Base-by-base conservation (phyloP, 53 echinoderm and acorn worm species). In the Temnopleurus reevesii region DNA sequence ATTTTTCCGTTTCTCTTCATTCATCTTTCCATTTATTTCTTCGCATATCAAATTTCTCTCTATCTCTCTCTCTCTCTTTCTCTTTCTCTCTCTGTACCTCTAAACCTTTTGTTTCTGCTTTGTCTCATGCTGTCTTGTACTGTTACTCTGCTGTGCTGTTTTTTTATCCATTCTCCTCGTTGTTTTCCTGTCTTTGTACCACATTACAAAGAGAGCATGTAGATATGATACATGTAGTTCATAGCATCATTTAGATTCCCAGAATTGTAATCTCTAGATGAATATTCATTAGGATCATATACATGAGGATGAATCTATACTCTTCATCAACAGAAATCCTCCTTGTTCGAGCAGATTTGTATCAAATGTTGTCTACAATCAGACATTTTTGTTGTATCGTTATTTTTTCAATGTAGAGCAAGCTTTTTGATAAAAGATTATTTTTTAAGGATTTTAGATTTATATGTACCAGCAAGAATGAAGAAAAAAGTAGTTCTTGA, bases 181-280 rank as follows among this genome's bases (percentile, higher is more conserved):
- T 71, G 71, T 71, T 3, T 71, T 12, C 10, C 8, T 71, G 41
- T 71, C 43, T 8, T 38, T 9, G n/a, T 71, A 41, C n/a, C 41
- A 36, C 4, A n/a, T 17, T 33, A 5, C 18, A 4, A 71, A 38
- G 3, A 71, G 63, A 28, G 79, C 79, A 79, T 79, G 79, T 77
- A 47, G 51, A 28, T 51, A 29, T 41, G 15, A 71, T 71, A n/a
- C 41, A n/a, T 38, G 19, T 38, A 71, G 27, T 27, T 41, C 47
- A 26, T 79, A 79, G 79, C 79, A 46, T 15, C 79, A 79, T 79
- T 17, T 63, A 31, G 63, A 31, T 34, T 63, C 12, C 18, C n/a
- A n/a, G n/a, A n/a, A n/a, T n/a, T n/a, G n/a, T 1, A 2, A 15
- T 15, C 9, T 2, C 1, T 63, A 33, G 23, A 71, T 36, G 36